A percentile compares a stretch with the other conserved stretches of the same genome.
phyloP scores from a whole-genome alignment of 2,797 vertebrate species.

The Molossus molossus region DNA sequence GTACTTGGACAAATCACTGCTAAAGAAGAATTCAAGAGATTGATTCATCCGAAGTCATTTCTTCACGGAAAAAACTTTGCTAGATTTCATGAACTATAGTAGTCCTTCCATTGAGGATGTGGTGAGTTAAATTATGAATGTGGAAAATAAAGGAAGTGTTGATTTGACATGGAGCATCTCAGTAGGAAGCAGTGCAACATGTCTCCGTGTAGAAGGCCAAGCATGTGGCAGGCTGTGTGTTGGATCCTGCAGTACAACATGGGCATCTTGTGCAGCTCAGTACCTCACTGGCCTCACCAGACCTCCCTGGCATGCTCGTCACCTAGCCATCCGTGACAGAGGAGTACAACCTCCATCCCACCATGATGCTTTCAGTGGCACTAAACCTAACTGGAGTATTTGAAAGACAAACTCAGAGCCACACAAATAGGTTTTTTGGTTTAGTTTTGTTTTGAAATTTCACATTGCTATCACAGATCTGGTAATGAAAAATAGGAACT shows the following conservation, averaged over 20 bases:
- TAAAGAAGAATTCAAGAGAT: conserved; percentile 7
- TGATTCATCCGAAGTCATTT: background rate
- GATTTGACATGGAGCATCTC: background rate
- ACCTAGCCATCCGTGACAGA: too few species aligned
- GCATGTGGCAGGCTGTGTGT: background rate
- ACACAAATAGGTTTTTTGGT: background rate
- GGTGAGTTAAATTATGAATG: background rate
- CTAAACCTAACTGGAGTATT: background rate
- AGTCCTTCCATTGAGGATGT: background rate
- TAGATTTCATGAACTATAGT: background rate
- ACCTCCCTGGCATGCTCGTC: background rate
- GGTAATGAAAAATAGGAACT: background rate
- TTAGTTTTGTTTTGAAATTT: background rate
- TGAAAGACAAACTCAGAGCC: background rate
- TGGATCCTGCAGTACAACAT: background rate
- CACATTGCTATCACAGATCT: background rate
- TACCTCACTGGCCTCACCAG: background rate
- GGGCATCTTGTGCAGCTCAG: background rate
- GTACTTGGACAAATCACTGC: background rate
- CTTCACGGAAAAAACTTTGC: background rate
- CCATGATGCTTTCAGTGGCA: background rate
- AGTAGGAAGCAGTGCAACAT: background rate
- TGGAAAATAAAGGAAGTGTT: background rate
- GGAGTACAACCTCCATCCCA: too few species aligned
- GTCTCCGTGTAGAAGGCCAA: background rate